phyloP scores from a whole-genome alignment of 1,140 invertebrate species.

The Drosophila repleta region DNA sequence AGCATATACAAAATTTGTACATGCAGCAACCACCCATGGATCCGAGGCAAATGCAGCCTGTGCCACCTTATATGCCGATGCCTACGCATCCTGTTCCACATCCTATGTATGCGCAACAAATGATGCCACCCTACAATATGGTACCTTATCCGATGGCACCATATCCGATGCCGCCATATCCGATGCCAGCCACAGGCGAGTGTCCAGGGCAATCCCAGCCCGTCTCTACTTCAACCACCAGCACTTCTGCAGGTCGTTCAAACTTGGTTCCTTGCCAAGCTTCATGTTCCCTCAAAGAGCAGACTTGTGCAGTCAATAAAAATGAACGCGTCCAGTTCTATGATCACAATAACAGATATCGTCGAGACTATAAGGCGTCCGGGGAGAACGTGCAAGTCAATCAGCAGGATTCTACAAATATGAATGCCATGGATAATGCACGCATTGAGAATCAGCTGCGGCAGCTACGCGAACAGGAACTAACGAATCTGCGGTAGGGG shows the following conservation, averaged over 20 bases:
- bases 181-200: not conserved
- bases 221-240: not conserved
- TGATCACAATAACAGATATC: conserved; percentile 77
- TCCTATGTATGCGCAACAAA: conserved; percentile 12
- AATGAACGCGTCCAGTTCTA: conserved; percentile 66
- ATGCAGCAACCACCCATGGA: not conserved
- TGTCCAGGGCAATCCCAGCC: conserved; percentile 13
- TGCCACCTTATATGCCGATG: conserved; percentile 8
- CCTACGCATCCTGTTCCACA: not conserved
- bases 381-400: conserved; percentile 49
- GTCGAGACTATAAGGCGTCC: conserved; percentile 57
- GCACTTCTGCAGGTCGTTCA: not conserved
- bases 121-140: conserved; percentile 41
- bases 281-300: conserved; percentile 27
- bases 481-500: conserved; percentile 52
- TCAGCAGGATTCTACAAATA: conserved; percentile 24
- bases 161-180: conserved; percentile 6
- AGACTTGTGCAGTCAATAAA: not conserved
- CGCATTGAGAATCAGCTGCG: conserved; percentile 57
- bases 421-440: conserved; percentile 73
- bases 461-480: conserved; percentile 52
- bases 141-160: conserved; percentile 37
- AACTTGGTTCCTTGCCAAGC: conserved; percentile 16
- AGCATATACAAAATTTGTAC: conserved; percentile 4
- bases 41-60: not conserved